These are phyloP conservation scores for Automeris io DNA, from an alignment of 2,888 invertebrate genomes.

Conservation along the genomic window DNA sequence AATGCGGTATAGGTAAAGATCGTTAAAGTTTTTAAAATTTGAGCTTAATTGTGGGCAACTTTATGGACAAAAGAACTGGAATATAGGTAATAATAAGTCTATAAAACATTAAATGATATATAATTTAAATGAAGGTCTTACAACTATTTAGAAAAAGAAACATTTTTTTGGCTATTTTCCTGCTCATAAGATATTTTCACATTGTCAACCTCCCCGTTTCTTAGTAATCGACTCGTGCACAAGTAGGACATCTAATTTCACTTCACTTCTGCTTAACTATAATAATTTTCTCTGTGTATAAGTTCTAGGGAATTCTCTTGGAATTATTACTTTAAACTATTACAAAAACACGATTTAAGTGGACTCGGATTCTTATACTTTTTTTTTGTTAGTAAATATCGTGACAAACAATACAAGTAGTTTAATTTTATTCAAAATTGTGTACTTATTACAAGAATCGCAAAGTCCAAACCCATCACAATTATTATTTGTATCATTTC, in stretches of 20 bases:
- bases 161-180: background rate
- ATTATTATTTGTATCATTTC: too few species aligned
- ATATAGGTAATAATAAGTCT: background rate
- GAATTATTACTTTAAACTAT: conserved; percentile 11
- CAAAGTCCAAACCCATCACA: too few species aligned
- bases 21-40: too few species aligned
- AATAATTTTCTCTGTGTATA: conserved; percentile 8
- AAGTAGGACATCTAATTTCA: conserved; percentile 13
- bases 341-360: too few species aligned
- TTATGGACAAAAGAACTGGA: background rate
- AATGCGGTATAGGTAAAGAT: too few species aligned
- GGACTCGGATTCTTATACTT: too few species aligned
- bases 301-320: conserved; percentile 7
- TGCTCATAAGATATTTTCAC: background rate
- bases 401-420: too few species aligned
- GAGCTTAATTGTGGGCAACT: too few species aligned
- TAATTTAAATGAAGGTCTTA: background rate
- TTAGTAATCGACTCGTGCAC: conserved; percentile 10
- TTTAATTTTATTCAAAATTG: too few species aligned
- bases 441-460: too few species aligned
- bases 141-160: background rate
- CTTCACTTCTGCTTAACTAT: conserved; percentile 10
- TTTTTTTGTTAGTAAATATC: too few species aligned
- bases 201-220: conserved; percentile 6
- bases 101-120: background rate